A percentile compares a stretch with the other conserved stretches of the same genome.
Evolutionary conservation across 2,888 invertebrate species (phyloP).

Genomic region (Brenthis daphne): DNA sequence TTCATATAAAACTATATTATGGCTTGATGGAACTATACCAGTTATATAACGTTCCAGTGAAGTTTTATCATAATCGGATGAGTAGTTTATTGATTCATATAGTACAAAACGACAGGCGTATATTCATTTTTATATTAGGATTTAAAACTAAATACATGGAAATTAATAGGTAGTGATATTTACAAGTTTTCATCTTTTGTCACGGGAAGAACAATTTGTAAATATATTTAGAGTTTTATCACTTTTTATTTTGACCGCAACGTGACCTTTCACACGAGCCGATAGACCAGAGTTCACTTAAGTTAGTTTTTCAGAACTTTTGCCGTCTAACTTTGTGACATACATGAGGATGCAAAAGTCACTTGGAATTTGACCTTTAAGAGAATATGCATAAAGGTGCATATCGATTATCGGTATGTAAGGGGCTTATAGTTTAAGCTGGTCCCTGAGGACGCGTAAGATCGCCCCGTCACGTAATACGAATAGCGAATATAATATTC

Average conservation of each 20-base stretch:
- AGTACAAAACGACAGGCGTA: too few relatives aligned
- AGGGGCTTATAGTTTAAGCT: constrained; percentile 29
- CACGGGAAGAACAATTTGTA: constrained; percentile 17
- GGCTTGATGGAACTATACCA: too few relatives aligned
- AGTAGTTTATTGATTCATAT: too few relatives aligned
- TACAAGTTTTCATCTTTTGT: background rate
- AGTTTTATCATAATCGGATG: too few relatives aligned
- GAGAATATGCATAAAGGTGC: background rate
- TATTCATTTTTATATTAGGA: too few relatives aligned
- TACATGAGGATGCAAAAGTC: constrained; percentile 10
- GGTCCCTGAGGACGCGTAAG: constrained; percentile 30
- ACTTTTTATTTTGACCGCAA: constrained; percentile 21
- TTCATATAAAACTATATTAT: too few relatives aligned
- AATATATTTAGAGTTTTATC: constrained; percentile 14
- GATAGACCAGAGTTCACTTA: constrained; percentile 28
- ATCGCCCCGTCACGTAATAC: constrained; percentile 32
- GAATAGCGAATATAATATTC: constrained; percentile 36
- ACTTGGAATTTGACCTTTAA: background rate
- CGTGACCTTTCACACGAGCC: constrained; percentile 19
- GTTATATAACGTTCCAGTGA: too few relatives aligned
- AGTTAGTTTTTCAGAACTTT: constrained; percentile 31
- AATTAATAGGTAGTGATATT: too few relatives aligned
- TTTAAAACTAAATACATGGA: too few relatives aligned
- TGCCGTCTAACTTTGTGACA: constrained; percentile 21
- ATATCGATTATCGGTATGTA: constrained; percentile 9